phyloP scores from a whole-genome alignment of 2,797 vertebrate genomes.

The Ibycter americanus region DNA sequence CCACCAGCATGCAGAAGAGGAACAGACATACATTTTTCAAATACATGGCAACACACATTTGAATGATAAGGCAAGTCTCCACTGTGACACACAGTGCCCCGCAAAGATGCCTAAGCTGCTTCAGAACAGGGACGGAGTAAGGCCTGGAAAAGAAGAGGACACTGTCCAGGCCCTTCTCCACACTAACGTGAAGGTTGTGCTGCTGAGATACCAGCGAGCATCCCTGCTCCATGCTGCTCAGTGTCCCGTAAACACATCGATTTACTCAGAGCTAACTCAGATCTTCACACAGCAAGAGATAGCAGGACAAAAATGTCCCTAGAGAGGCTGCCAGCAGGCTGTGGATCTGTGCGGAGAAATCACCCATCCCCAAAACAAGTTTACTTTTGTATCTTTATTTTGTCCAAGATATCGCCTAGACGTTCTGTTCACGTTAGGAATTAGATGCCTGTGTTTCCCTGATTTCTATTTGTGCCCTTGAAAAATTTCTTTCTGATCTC shows the following conservation, averaged over 20 bases:
- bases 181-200: neutral
- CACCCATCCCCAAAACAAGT: neutral
- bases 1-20: neutral
- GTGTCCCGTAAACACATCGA: neutral
- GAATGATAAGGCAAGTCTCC: neutral
- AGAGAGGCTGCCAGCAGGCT: neutral
- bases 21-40: neutral
- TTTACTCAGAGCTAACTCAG: neutral
- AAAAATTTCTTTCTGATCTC: neutral
- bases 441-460: neutral
- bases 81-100: neutral
- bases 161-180: neutral
- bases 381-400: neutral
- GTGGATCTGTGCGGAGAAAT: neutral
- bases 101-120: neutral
- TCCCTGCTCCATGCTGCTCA: neutral
- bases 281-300: neutral
- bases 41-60: neutral
- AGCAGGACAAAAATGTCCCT: neutral
- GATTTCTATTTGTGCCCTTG: neutral
- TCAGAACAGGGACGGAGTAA: neutral
- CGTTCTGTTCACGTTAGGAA: fast-evolving
- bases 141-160: neutral
- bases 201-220: neutral
- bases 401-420: neutral